phyloP scores from a whole-genome alignment of 2,113 vertebrate species.

The Tetrao urogallus region DNA sequence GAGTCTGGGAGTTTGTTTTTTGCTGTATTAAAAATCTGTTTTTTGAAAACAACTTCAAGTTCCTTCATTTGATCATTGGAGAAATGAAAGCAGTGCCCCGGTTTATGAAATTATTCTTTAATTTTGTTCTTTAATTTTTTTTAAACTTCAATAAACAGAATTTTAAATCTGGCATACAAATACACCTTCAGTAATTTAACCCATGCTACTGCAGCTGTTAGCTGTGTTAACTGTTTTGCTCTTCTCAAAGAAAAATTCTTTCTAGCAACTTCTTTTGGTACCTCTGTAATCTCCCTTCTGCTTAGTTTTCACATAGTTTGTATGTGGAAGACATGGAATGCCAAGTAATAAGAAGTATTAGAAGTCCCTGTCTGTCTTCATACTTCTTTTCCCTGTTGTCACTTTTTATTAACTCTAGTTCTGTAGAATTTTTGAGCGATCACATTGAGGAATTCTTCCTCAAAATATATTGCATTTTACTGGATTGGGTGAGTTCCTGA shows the following conservation, averaged over 20 bases:
- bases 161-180: too few species aligned
- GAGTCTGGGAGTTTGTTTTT: not conserved
- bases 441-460: not conserved
- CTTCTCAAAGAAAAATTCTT: not conserved
- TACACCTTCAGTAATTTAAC: not conserved
- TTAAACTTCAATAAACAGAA: too few species aligned
- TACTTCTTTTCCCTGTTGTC: not conserved
- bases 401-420: not conserved
- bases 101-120: not conserved
- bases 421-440: not conserved
- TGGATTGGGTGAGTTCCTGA: not conserved
- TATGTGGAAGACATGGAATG: not conserved
- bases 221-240: not conserved
- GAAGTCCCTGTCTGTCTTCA: not conserved
- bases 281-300: not conserved
- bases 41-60: conserved; percentile 28
- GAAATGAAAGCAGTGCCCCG: not conserved
- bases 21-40: not conserved
- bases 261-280: not conserved
- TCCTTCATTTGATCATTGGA: conserved; percentile 6
- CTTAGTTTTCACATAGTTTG: not conserved
- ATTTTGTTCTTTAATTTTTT: not conserved
- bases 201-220: not conserved
- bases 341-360: not conserved
- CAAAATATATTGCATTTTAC: not conserved